Evolutionary conservation across 2,113 vertebrate species (phyloP).

Genomic region (Eubucco bourcierii): DNA sequence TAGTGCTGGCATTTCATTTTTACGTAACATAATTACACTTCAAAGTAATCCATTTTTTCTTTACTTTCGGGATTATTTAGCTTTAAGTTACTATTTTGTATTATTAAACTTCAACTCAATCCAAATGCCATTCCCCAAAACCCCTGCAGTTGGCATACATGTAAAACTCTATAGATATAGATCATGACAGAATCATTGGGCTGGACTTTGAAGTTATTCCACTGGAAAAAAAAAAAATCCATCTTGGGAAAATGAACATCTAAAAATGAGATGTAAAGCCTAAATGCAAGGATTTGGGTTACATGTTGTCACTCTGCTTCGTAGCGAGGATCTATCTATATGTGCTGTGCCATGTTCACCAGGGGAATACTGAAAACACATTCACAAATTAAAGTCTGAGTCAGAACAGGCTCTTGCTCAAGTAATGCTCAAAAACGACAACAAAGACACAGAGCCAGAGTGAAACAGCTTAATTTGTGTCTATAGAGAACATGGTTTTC

Average conservation of each 20-base stretch:
- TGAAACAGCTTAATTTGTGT: constrained; percentile 24
- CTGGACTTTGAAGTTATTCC: background rate
- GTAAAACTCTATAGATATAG: background rate
- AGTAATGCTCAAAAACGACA: constrained; percentile 27
- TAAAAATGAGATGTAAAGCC: background rate
- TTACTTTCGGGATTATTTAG: background rate
- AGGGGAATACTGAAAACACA: constrained; percentile 32
- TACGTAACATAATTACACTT: background rate
- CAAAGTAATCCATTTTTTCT: background rate
- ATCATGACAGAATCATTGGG: background rate
- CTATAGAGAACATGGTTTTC: background rate
- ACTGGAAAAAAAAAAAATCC: background rate
- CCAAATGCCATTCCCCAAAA: background rate
- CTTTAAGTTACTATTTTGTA: background rate
- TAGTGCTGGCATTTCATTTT: background rate
- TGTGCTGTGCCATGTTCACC: background rate
- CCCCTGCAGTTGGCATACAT: background rate
- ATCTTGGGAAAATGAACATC: background rate
- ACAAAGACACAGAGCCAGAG: constrained; percentile 7
- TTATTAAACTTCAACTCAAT: background rate
- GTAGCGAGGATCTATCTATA: constrained; percentile 28
- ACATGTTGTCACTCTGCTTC: background rate
- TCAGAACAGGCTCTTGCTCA: constrained; percentile 28
- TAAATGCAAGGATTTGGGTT: background rate
- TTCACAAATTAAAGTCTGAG: constrained; percentile 50